Percentiles rank a stretch among this genome's conserved stretches.
Evolutionary conservation across 2,797 vertebrate species (phyloP).

Genomic region (Falco columbarius): DNA sequence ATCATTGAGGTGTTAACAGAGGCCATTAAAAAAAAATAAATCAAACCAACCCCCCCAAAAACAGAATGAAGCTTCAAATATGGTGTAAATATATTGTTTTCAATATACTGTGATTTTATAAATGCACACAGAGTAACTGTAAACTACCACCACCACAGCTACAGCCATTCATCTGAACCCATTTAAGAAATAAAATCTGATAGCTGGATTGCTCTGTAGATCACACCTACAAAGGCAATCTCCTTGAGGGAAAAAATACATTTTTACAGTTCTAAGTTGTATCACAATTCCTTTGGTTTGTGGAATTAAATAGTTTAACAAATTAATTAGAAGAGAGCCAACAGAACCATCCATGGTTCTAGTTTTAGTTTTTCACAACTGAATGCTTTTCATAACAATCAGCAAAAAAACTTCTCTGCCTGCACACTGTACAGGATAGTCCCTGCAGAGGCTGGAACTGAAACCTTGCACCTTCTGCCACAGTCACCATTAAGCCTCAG

Average conservation of each 20-base stretch:
- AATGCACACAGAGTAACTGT: background rate
- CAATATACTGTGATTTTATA: background rate
- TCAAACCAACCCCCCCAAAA: too few relatives aligned
- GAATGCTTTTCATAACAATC: background rate
- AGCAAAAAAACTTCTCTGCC: background rate
- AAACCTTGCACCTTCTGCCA: background rate
- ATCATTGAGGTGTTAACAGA: background rate
- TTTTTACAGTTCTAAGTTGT: background rate
- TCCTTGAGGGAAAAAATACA: background rate
- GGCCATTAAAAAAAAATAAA: background rate
- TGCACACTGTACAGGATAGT: background rate
- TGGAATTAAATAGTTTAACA: background rate
- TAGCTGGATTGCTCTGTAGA: background rate
- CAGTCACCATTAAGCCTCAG: background rate
- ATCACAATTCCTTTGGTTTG: background rate
- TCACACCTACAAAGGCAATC: background rate
- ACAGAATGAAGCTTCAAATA: background rate
- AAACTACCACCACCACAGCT: background rate
- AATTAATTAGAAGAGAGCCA: background rate
- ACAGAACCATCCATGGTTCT: background rate
- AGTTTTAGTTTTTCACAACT: background rate
- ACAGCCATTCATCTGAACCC: background rate
- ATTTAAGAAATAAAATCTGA: background rate
- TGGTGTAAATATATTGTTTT: background rate
- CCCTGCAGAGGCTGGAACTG: background rate